Conservation (phyloP, 2,113 vertebrate species). For the Myotis davidii region DNA sequence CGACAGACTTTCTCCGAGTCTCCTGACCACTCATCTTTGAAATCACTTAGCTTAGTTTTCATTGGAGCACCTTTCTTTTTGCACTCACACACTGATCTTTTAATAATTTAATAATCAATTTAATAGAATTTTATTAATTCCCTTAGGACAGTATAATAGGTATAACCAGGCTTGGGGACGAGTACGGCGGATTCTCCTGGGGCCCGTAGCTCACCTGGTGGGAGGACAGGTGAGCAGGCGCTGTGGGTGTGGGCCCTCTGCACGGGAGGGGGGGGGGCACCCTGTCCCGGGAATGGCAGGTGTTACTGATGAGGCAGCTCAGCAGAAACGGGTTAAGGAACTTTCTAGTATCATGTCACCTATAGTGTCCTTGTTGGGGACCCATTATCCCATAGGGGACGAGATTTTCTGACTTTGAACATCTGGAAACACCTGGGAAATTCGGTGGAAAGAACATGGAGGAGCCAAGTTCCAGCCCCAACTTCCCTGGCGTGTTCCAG, state of each 20-base stretch:
- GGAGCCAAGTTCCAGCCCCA: not conserved
- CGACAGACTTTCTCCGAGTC: not conserved
- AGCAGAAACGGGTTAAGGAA: not conserved
- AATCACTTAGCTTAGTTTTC: not conserved
- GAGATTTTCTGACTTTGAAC: not conserved
- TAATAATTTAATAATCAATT: not conserved
- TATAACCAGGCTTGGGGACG: not conserved
- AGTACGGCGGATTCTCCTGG: not conserved
- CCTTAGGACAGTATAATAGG: not conserved
- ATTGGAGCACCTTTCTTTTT: not conserved
- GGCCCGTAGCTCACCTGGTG: not conserved
- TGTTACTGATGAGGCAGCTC: not conserved
- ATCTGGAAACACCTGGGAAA: not conserved
- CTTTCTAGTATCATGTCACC: not conserved
- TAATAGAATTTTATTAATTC: not conserved
- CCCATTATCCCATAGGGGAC: not conserved
- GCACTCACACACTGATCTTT: not conserved
- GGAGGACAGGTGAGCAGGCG: not conserved
- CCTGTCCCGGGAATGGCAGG: not conserved
- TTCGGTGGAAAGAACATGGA: not conserved
- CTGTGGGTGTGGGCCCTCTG: too few relatives aligned
- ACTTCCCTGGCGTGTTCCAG: not conserved
- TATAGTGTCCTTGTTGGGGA: not conserved
- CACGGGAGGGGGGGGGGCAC: too few relatives aligned
- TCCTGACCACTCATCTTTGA: not conserved